Base-by-base conservation (phyloP, 2,888 invertebrate species). In the Drosophila pegasa region DNA sequence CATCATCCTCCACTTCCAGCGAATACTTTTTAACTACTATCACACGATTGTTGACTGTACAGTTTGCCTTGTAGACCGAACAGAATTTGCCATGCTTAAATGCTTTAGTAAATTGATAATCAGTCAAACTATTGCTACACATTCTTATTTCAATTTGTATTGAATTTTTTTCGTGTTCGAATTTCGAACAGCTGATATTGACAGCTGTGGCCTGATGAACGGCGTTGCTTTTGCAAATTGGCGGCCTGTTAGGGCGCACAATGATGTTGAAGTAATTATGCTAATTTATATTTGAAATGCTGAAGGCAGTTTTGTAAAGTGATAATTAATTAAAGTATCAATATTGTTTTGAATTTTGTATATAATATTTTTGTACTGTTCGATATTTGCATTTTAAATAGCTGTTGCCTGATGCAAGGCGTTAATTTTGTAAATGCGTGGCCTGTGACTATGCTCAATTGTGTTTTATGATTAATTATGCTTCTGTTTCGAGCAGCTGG, bases 11-110 rank as follows among this genome's bases (percentile, higher is more conserved):
- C 88, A 94, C 94, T 85, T 97, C 96, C 91, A 96, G 94, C 87
- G 95, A 95, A 91, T 95, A 96, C 87, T 95, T 94, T 89, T 96
- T 96, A 33, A 96, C 92, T 4, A 96, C 95, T 59, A 96, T 94
- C 92, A 95, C 93, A n/a, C 94, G 94, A 62, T 94, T 94, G 55
- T 93, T 94, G 9, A 95, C 94, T 71, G 94, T 93, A 90, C 95
- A 95, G 74, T 94, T 93, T 5, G 95, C 96, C 51, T 96, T 93
- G 89, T 95, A 95, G 22, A 96, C 95, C 3, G 94, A 94, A 10
- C 95, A 95, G 71, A 94, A 84, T 43, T 60, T 93, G 51, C 95
- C 95, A 81, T 95, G 95, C 90, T 94, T 95, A 87, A 96, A 95
- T 86, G 94, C 94, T 0, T 95, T 95, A 92, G 82, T 95, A 93